These are phyloP conservation scores for Melospiza georgiana DNA, from an alignment of 2,113 vertebrate species.

Conservation along the genomic window DNA sequence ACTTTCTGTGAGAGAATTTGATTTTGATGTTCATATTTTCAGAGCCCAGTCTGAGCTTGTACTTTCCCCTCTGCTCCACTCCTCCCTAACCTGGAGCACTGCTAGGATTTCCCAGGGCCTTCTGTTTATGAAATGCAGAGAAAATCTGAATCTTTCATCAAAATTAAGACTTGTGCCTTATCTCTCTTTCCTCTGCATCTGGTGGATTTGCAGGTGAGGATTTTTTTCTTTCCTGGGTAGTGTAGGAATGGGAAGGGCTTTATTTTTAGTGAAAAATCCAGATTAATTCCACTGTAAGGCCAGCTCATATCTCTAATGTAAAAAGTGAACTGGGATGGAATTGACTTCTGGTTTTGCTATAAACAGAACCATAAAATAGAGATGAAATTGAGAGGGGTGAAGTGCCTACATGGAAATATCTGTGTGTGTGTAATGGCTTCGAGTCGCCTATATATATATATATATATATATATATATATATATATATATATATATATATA, in stretches of 20 bases:
- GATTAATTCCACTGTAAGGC: background rate
- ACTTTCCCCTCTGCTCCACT: background rate
- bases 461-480: no score
- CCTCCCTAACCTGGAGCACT: background rate
- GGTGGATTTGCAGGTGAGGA: background rate
- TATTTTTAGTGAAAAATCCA: background rate
- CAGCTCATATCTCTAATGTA: background rate
- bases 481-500: no score
- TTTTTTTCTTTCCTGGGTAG: background rate
- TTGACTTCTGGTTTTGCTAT: background rate
- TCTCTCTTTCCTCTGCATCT: background rate
- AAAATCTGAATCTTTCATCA: background rate
- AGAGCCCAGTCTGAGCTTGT: background rate
- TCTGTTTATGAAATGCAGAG: background rate
- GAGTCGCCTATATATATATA: no score
- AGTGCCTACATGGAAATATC: background rate
- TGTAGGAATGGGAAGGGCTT: background rate
- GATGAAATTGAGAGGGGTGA: background rate
- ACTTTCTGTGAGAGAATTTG: background rate
- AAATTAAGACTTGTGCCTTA: background rate
- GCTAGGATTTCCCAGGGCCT: background rate
- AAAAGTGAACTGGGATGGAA: background rate
- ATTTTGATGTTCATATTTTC: background rate
- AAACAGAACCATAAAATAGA: background rate
- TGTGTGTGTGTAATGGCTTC: background rate